Evolutionary conservation across 1,140 invertebrate species (phyloP).

Genomic region (Aphaenogaster ashmeadi): DNA sequence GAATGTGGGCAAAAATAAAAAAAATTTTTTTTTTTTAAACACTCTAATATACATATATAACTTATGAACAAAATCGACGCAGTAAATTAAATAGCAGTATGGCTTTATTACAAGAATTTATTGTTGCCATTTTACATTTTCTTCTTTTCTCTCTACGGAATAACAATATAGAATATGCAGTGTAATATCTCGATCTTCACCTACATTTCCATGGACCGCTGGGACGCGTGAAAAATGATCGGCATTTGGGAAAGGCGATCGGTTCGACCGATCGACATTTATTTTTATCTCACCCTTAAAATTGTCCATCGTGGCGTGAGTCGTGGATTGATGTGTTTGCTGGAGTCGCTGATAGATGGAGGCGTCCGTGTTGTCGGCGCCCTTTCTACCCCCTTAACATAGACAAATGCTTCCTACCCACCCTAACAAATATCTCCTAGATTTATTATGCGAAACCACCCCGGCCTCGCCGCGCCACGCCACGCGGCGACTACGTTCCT

Average conservation of each 20-base stretch:
- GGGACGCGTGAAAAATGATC: slow-evolving; percentile 49
- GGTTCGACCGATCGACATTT: slow-evolving; percentile 71
- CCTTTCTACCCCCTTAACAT: slow-evolving; percentile 80
- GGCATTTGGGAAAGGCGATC: slow-evolving; percentile 5
- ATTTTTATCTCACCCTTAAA: slow-evolving; percentile 79
- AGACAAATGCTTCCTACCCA: slow-evolving; percentile 84
- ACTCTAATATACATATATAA: background rate
- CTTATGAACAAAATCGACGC: background rate
- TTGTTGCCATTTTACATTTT: background rate
- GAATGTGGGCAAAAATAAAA: no score
- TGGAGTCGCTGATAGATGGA: slow-evolving; percentile 84
- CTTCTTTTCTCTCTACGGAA: slow-evolving; percentile 1
- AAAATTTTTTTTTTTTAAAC: no score
- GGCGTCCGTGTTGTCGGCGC: slow-evolving; percentile 81
- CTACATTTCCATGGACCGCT: slow-evolving; percentile 36
- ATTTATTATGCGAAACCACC: slow-evolving; percentile 85
- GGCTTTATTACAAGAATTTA: background rate
- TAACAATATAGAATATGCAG: slow-evolving; percentile 3
- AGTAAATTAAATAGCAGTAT: background rate
- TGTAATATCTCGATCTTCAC: background rate
- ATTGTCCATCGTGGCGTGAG: slow-evolving; percentile 79
- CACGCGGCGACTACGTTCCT: slow-evolving; percentile 71
- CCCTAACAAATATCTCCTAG: slow-evolving; percentile 82
- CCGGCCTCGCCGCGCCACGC: slow-evolving; percentile 51
- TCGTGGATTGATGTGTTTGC: slow-evolving; percentile 84